Base-by-base conservation (phyloP, 2,888 invertebrate genomes). In the Dromius quadrimaculatus region DNA sequence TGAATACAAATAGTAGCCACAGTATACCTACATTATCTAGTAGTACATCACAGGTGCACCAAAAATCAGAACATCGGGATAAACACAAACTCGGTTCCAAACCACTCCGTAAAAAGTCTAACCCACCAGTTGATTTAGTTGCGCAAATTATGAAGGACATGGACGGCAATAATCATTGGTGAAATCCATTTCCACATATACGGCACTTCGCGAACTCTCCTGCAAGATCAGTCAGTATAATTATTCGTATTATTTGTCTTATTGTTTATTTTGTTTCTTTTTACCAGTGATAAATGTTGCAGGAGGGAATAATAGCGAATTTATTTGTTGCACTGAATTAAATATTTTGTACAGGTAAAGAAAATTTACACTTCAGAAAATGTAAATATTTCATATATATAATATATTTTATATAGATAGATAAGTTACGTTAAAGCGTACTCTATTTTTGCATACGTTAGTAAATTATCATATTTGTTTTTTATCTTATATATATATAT, bases 111-210 rank as follows among this genome's bases (percentile, higher is more conserved):
- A 70, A 70, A 17, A 62, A 70, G 34, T 45, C 62, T 1, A 70
- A 47, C 15, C 47, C 61, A 11, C 70, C 70, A 8, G 70, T 62
- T 2, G 70, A 70, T 50, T 38, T 70, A 36, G 61, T 70, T 6
- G 61, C 61, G 15, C 61, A 70, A 28, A 70, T 70, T 13, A 45
- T 70, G 47, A 70, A 62, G 22, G 47, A 36, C 36, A 70, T 70
- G 70, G 70, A 70, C 23, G 70, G 47, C 8, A 69, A 65, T 23
- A 63, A 38, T 22, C 68, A 68, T 47, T 68, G 68, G 68, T 68
- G 68, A 68, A 36, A 59, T 47, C 20, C 11, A 20, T n/a, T 47
- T 20, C 11, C 20, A 6, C 6, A 50, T 13, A 23, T 23, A 50
- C 50, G 28, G 15, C 11, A 41, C 9, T 54, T 54, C 50, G 50